Base-by-base conservation (phyloP, 2,797 vertebrate species). In the Masticophis lateralis region DNA sequence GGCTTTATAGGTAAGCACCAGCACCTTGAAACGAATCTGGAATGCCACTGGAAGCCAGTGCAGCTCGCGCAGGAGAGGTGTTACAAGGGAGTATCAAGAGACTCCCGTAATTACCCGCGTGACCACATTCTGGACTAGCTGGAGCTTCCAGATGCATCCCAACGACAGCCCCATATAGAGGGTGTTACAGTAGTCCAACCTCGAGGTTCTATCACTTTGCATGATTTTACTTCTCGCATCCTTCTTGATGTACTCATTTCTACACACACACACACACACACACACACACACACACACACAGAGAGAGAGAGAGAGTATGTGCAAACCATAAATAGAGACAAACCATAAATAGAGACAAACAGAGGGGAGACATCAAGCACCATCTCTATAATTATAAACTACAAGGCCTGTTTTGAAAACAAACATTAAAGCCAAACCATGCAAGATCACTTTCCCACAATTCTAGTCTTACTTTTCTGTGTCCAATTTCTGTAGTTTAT, bases 321-420 rank as follows among this genome's bases (percentile, higher is more conserved):
- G n/a, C 13, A 89, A 63, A 27, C 47, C 57, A 66, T 86, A 88
- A 88, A 83, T 69, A 59, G 32, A 56, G 25, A 59, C 13, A 89
- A 63, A 27, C 47, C 57, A 66, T 86, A 88, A 88, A 83, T 69
- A 59, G 32, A 56, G 25, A 59, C 56, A 56, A 66, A 87, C 37
- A 60, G 7, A 20, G 63, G 2, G 9, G 14, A 56, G 7, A 63
- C 14, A 27, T n/a, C 79, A 37, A 63, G n/a, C 11, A 27, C 86
- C 87, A n/a, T 32, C 56, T 43, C 55, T 69, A 32, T 88, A 93
- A 91, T 91, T 87, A 90, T 86, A 87, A 57, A 51, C 37, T 91
- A n/a, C 51, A 66, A 12, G 14, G n/a, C 47, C 11, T 51, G 14
- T 91, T 53, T 47, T 91, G 63, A 89, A 83, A 88, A 47, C n/a